Conservation (phyloP, 2,113 vertebrate species). For the Phylloscopus trochiloides region DNA sequence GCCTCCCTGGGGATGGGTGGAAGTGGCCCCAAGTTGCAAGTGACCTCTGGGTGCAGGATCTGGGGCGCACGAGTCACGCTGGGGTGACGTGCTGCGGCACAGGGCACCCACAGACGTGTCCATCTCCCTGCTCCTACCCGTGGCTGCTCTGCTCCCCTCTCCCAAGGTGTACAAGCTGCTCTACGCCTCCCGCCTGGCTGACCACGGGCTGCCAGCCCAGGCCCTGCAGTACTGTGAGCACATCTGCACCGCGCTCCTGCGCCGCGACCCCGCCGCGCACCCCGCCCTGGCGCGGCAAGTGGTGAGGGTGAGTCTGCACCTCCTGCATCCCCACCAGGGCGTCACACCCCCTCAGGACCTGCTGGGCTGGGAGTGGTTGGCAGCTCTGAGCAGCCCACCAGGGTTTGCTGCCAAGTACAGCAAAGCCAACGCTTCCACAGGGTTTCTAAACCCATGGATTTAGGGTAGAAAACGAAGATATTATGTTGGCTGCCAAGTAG, state of each 20-base stretch:
- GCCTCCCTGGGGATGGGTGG: not conserved
- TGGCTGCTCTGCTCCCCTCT: not conserved
- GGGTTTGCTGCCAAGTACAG: not conserved
- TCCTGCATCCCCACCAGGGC: not conserved
- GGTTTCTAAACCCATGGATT: not conserved
- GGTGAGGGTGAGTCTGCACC: constrained; percentile 75
- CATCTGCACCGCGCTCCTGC: constrained; percentile 69
- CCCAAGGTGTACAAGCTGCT: constrained; percentile 88
- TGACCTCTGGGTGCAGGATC: not conserved
- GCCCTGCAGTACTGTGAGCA: constrained; percentile 91
- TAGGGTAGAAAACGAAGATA: not conserved
- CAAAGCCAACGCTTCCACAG: not conserved
- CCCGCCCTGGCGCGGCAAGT: constrained; percentile 78
- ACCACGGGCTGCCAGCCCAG: constrained; percentile 82
- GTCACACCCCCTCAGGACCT: fast-evolving
- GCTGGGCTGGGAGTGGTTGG: not conserved
- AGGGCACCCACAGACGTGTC: fast-evolving
- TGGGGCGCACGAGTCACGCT: fast-evolving
- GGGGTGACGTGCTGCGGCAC: fast-evolving
- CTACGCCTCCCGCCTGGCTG: constrained; percentile 85
- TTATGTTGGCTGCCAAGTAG: not conserved
- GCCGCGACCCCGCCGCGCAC: constrained; percentile 39
- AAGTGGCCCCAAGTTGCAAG: too few relatives aligned
- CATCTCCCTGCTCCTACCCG: not conserved
- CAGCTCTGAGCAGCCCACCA: not conserved